Conservation (phyloP, 1,140 invertebrate genomes). For the Ceratosolen fusciceps region DNA sequence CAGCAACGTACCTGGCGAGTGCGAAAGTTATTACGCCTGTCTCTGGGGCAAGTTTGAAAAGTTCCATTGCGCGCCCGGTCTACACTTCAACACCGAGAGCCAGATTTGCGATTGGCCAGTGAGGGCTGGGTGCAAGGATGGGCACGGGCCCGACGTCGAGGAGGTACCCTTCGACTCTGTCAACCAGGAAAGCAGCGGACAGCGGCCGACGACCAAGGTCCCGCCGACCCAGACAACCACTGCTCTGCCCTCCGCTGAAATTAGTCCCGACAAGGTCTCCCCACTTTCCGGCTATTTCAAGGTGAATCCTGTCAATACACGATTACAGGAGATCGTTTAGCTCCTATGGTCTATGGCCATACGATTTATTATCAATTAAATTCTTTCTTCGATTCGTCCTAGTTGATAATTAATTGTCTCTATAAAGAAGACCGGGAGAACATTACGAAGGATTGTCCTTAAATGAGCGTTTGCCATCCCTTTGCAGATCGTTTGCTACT, state of each 20-base stretch:
- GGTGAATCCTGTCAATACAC: slow-evolving; percentile 44
- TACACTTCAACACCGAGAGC: slow-evolving; percentile 83
- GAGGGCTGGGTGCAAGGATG: slow-evolving; percentile 76
- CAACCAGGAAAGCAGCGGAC: background rate
- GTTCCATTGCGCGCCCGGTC: slow-evolving; percentile 80
- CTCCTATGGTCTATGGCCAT: background rate
- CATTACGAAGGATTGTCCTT: background rate
- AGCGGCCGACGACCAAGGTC: slow-evolving; percentile 27
- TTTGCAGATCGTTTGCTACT: slow-evolving; percentile 90
- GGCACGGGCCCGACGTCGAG: background rate
- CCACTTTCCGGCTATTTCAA: slow-evolving; percentile 66
- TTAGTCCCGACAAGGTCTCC: slow-evolving; percentile 67
- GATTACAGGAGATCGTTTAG: background rate
- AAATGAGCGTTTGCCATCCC: background rate
- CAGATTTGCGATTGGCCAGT: slow-evolving; percentile 85
- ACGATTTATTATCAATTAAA: no score
- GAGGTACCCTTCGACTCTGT: slow-evolving; percentile 19
- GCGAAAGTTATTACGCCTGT: slow-evolving; percentile 82
- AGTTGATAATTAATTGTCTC: no score
- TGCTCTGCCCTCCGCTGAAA: slow-evolving; percentile 51
- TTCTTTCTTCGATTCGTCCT: background rate
- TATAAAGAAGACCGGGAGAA: background rate
- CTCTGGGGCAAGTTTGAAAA: slow-evolving; percentile 82
- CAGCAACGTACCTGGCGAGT: slow-evolving; percentile 77
- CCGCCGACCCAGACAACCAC: slow-evolving; percentile 50